Conservation (phyloP, 2,797 vertebrate genomes). For the Craterocephalus amniculus region DNA sequence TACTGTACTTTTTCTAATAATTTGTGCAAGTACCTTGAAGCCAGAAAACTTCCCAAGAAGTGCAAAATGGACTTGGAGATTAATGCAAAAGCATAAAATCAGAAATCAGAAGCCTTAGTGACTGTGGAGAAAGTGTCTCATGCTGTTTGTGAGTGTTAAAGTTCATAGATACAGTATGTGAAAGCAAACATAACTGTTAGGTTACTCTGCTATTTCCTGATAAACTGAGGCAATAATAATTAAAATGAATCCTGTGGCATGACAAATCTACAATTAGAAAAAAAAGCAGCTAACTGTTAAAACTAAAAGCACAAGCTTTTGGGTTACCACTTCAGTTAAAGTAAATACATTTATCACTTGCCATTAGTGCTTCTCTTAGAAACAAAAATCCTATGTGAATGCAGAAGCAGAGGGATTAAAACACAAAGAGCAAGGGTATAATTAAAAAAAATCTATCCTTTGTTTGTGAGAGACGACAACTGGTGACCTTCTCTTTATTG, state of each 20-base stretch:
- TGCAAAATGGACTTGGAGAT: conserved; percentile 21
- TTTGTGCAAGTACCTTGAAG: background rate
- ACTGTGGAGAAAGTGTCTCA: background rate
- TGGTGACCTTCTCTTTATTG: conserved; percentile 59
- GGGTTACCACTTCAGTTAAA: conserved; percentile 31
- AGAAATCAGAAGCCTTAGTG: conserved; percentile 5
- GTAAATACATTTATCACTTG: conserved; percentile 38
- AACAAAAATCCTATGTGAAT: conserved; percentile 36
- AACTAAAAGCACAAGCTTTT: conserved; percentile 14
- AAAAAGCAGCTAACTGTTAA: conserved; percentile 16
- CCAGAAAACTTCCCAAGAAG: conserved; percentile 20
- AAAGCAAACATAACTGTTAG: background rate
- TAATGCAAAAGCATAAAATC: conserved; percentile 6
- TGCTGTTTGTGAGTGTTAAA: background rate
- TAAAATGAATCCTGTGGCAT: background rate
- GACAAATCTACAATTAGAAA: background rate
- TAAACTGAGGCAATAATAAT: conserved; percentile 4
- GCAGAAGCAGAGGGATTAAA: conserved; percentile 35
- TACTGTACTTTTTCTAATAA: too few species aligned
- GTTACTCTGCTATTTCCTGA: conserved; percentile 10
- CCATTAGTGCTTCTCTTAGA: conserved; percentile 38
- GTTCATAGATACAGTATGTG: background rate
- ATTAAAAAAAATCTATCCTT: conserved; percentile 39
- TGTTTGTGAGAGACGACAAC: conserved; percentile 33
- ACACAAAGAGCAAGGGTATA: conserved; percentile 14